Conservation (phyloP, 2,797 vertebrate genomes). For the Hozukius guyotensis region DNA sequence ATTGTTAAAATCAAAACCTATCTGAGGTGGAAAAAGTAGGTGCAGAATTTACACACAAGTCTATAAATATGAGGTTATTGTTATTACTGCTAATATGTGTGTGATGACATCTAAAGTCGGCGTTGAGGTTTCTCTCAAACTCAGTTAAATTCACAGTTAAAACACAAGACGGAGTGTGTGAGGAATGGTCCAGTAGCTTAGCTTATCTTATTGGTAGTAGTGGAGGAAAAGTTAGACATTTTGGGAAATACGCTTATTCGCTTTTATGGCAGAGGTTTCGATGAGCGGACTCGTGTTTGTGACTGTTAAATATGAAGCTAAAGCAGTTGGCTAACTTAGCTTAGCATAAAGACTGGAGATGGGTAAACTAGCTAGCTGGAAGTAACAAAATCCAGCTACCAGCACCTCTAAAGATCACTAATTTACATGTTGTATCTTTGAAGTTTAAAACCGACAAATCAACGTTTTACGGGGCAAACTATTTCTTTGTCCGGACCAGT, state of each 20-base stretch:
- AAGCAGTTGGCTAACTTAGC: background rate
- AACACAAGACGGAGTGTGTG: background rate
- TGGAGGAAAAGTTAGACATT: background rate
- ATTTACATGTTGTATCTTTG: background rate
- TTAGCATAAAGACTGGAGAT: background rate
- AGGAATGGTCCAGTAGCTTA: conserved; percentile 3
- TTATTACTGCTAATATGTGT: background rate
- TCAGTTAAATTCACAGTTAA: conserved; percentile 26
- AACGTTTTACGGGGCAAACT: accelerated
- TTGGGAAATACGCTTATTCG: background rate
- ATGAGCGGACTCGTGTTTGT: background rate
- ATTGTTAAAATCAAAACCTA: conserved; percentile 3
- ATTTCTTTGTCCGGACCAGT: background rate
- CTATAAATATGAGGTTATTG: background rate
- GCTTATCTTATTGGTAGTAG: background rate
- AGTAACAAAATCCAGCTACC: background rate
- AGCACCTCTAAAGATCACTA: background rate
- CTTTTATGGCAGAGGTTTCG: background rate
- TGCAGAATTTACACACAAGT: background rate
- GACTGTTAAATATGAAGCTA: background rate
- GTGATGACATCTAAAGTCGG: background rate
- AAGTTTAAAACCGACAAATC: background rate
- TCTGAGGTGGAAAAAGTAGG: background rate
- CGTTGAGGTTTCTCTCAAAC: conserved; percentile 4
- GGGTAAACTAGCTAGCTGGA: background rate